Percentiles rank a stretch among this genome's conserved stretches.
These are phyloP conservation scores for Trachurus trachurus DNA, from an alignment of 2,797 vertebrate species.

Conservation along the genomic window DNA sequence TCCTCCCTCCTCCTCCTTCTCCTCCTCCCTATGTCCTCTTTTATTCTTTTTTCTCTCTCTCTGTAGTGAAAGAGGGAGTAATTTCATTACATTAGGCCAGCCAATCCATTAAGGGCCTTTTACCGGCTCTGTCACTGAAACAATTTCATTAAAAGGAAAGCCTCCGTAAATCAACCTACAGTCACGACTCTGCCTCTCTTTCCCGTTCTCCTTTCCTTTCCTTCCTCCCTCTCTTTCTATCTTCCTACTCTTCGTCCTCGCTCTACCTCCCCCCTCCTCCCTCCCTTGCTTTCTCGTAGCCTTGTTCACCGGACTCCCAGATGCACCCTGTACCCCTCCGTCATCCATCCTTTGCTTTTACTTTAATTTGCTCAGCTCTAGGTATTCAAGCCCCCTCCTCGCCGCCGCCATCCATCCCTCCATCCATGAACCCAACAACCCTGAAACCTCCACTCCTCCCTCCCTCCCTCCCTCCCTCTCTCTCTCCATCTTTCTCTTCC, in stretches of 20 bases:
- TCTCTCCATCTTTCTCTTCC: neutral
- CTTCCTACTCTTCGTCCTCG: constrained; percentile 83
- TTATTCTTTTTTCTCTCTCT: constrained; percentile 80
- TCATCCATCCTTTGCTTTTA: constrained; percentile 80
- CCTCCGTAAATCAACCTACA: constrained; percentile 97
- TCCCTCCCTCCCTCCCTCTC: neutral
- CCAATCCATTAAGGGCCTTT: constrained; percentile 99
- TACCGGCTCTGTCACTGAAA: constrained; percentile 99
- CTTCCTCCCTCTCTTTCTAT: constrained; percentile 67
- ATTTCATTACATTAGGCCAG: constrained; percentile 99
- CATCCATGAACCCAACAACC: constrained; percentile 77
- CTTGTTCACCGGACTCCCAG: constrained; percentile 61
- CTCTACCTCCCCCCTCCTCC: constrained; percentile 35
- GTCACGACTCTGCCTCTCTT: constrained; percentile 91
- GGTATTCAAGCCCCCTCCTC: constrained; percentile 41
- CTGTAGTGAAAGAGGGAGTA: constrained; percentile 96
- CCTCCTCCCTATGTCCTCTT: constrained; percentile 71
- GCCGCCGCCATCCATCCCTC: constrained; percentile 43
- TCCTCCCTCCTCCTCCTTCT: constrained; percentile 58
- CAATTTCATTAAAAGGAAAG: constrained; percentile 99
- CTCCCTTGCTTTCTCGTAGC: constrained; percentile 33
- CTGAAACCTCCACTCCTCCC: constrained; percentile 39
- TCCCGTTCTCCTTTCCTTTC: constrained; percentile 85
- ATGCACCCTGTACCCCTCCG: constrained; percentile 60
- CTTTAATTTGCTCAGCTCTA: constrained; percentile 75